A percentile compares a stretch with the other conserved stretches of the same genome.
Evolutionary conservation across 2,113 vertebrate genomes (phyloP).

Genomic region (Dipodomys merriami): DNA sequence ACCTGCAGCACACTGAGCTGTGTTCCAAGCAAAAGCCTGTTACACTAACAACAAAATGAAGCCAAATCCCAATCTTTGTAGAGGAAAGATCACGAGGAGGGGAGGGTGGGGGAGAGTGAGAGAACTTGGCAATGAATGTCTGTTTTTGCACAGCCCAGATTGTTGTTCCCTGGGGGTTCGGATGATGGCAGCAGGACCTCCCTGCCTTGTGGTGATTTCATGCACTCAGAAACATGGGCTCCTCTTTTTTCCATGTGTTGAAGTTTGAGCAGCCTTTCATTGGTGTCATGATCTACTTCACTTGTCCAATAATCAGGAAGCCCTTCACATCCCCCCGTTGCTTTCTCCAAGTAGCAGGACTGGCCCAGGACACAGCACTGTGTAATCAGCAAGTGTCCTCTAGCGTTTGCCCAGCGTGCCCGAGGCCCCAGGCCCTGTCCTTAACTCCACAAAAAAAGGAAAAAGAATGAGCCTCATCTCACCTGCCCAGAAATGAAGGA

Average conservation of each 20-base stretch:
- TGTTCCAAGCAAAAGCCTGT: slow-evolving; percentile 71
- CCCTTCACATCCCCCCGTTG: background rate
- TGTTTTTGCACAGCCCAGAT: too few species aligned
- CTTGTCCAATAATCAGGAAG: background rate
- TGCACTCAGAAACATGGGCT: background rate
- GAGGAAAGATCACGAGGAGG: background rate
- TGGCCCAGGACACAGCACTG: background rate
- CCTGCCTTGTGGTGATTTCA: background rate
- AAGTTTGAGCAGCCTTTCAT: background rate
- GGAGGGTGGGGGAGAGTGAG: fast-evolving
- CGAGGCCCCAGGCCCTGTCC: background rate
- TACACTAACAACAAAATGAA: slow-evolving; percentile 32
- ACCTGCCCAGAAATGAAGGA: background rate
- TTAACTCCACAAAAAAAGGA: background rate
- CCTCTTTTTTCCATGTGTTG: background rate
- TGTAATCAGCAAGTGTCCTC: background rate
- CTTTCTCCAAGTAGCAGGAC: background rate
- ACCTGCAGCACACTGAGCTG: slow-evolving; percentile 54
- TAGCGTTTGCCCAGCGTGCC: background rate
- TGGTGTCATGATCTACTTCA: background rate
- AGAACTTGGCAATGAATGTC: too few species aligned
- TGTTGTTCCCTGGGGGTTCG: background rate
- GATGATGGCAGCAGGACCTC: background rate
- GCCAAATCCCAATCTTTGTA: slow-evolving; percentile 50
- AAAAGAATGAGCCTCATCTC: background rate